phyloP scores from a whole-genome alignment of 2,888 invertebrate genomes.

The Seira musarum region DNA sequence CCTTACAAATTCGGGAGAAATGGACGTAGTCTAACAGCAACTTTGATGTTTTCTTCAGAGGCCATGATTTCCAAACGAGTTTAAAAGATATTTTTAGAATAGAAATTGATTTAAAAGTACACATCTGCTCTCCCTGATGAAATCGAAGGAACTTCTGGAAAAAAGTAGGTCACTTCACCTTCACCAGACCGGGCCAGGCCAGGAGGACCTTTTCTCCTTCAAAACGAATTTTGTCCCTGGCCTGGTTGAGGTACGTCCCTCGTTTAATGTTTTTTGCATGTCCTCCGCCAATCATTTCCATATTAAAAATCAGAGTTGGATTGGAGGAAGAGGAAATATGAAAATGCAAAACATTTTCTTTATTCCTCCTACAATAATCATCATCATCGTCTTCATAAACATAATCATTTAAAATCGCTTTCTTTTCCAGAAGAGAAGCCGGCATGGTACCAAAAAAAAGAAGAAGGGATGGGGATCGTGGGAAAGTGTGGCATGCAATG shows the following conservation, averaged over 20 bases:
- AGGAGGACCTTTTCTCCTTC: no score
- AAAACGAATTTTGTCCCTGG: background rate
- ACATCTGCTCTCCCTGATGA: background rate
- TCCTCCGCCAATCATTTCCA: background rate
- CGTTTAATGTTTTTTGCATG: background rate
- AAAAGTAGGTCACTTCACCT: background rate
- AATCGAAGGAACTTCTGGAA: no score
- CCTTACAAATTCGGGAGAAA: conserved; percentile 35
- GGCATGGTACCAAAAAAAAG: background rate
- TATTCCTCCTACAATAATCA: no score
- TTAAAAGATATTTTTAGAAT: background rate
- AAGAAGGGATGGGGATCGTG: no score
- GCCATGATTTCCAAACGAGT: conserved; percentile 32
- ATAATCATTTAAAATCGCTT: background rate
- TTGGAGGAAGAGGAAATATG: background rate
- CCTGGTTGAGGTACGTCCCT: no score
- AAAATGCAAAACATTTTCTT: no score
- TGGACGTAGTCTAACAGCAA: conserved; percentile 52
- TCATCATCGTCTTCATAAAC: background rate
- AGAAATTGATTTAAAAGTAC: conserved; percentile 19
- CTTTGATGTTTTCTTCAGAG: conserved; percentile 47
- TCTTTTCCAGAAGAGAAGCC: background rate
- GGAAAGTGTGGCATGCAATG: background rate
- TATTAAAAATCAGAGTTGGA: background rate
- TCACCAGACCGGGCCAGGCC: no score